These are phyloP conservation scores for Leucosticte australis DNA, from an alignment of 2,113 vertebrate genomes.

Conservation along the genomic window DNA sequence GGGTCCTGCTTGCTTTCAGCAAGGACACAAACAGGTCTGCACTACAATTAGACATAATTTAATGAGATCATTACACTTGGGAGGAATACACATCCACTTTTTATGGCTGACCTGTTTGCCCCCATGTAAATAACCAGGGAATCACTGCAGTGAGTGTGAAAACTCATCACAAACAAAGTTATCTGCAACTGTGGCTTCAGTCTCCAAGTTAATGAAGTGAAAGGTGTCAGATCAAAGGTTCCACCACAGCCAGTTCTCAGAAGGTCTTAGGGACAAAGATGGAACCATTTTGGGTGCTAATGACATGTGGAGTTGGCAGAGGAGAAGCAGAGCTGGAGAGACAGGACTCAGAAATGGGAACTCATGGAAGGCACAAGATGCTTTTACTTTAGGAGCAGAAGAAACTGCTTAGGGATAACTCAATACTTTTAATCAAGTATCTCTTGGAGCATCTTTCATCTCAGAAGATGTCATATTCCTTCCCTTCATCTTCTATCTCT, in stretches of 20 bases:
- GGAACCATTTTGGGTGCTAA: neutral
- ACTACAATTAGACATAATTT: neutral
- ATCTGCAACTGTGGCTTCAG: neutral
- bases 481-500: neutral
- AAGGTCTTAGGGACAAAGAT: neutral
- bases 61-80: neutral
- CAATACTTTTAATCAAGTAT: neutral
- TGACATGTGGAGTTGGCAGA: neutral
- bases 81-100: neutral
- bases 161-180: neutral
- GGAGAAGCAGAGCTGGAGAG: neutral
- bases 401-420: neutral
- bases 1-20: neutral
- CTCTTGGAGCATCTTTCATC: neutral
- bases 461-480: neutral
- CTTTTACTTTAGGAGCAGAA: neutral
- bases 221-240: conserved; percentile 2
- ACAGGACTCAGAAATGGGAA: neutral
- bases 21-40: neutral
- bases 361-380: neutral
- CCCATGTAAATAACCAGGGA: neutral
- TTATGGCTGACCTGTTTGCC: neutral
- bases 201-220: neutral
- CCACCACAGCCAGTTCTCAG: neutral
- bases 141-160: neutral